Conservation (phyloP, 2,797 vertebrate species). For the Rhinoraja longicauda region DNA sequence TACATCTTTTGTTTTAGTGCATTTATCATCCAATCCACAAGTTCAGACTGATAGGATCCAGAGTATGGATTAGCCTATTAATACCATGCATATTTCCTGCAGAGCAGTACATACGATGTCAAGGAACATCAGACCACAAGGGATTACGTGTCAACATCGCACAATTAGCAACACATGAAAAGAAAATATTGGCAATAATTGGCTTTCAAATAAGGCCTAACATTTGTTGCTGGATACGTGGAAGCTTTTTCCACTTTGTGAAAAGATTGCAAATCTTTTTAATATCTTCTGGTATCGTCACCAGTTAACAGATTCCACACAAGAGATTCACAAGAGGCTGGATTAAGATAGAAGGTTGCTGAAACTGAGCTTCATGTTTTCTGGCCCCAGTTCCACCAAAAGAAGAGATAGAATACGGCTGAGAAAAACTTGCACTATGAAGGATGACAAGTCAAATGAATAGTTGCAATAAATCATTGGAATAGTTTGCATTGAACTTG, state of each 20-base stretch:
- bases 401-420: neutral
- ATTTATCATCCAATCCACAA: neutral
- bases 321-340: neutral
- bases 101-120: neutral
- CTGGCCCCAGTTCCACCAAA: neutral
- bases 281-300: neutral
- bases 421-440: neutral
- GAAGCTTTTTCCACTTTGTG: neutral
- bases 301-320: neutral
- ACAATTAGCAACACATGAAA: neutral
- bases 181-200: neutral
- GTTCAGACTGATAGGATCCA: neutral
- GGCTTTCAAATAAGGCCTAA: neutral
- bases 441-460: neutral
- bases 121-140: neutral
- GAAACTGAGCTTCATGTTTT: neutral
- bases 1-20: neutral
- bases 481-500: neutral
- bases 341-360: neutral
- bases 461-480: neutral
- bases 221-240: neutral
- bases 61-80: neutral
- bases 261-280: neutral
- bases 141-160: neutral
- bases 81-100: neutral